Evolutionary conservation across 2,888 invertebrate species (phyloP), one percentile per base, ranked within the genome.

Genomic region (Ormia ochracea): DNA sequence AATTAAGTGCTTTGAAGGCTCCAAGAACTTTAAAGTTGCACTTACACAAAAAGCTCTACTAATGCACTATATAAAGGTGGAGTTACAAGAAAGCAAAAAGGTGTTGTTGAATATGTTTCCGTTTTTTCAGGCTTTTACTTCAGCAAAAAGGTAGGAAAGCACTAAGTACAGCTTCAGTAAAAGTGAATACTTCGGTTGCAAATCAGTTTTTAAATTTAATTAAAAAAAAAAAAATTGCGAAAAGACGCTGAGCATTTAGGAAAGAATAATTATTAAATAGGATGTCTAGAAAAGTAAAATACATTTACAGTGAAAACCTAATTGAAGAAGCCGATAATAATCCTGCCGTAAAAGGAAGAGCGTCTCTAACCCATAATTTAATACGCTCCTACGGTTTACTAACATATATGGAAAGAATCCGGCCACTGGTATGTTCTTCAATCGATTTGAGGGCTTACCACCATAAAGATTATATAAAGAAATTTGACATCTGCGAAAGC

Each of bases 391-490:
- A 94, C 86, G 89, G 90, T 19, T 86, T 94, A 23, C 84, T 91
- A 2, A 85, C 90, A 10, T 85, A 90, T 52, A 84, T 94, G 83
- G 90, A 90, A 83, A 87, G 93, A 9, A 89, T 93, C 2, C 85
- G 90, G 73, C 92, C 93, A 4, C 86, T 85, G 26, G 87, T 90
- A 68, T 94, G 94, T 7, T 90, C 91, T 12, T 91, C 91, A 74
- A 90, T 91, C 14, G 93, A 95, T 78, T 87, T 96, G 58, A 91
- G 90, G 84, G 87, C 90, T 36, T 95, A 94, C 85, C 95, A 96
- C 88, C 92, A 93, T 0, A 89, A 90, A 45, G 90, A 91, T 48
- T 96, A 94, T 85, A 85, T 96, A 17, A 91, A 94, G 21, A 93
- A 93, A 86, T 87, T 95, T 38, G 91, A 92, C 84, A 84, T 87